Evolutionary conservation across 2,113 vertebrate genomes (phyloP), one percentile per base, ranked within the genome.

Genomic region (Forbesichthys agassizii): DNA sequence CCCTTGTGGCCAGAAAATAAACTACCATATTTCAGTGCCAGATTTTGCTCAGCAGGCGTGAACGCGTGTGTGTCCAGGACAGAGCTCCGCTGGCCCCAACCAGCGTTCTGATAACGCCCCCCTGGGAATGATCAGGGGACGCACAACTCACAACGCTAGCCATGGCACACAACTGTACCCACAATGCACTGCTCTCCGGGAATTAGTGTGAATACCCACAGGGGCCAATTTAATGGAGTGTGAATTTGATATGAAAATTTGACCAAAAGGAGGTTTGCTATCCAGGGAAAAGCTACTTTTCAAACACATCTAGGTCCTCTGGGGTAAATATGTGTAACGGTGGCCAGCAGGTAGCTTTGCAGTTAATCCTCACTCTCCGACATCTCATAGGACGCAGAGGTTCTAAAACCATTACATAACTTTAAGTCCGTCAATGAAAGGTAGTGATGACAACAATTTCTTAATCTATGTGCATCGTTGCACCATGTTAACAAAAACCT

Each of bases 211-310:
- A 88, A 88, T 81, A 70, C 90, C 92, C 91, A 81, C 57, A 87
- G 91, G 91, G 88, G 86, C 87, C 89, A 92, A 92, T 91, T 92
- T 93, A 91, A 86, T 75, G 82, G 73, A 60, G 81, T 83, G 80
- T 82, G 83, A 88, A 89, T 89, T 90, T 83, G 80, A 87, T 84
- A 90, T 79, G 79, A 90, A 90, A 84, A 85, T 86, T 84, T 80
- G 61, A 64, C 46, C 66, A 48, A 78, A 81, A 49, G 59, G 5
- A 66, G 52, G 48, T 51, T 48, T 27, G 65, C 53, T 70, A 9
- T 36, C 66, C 42, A 57, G 16, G 51, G 33, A n/a, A 13, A 64
- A 52, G 55, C 64, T 53, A 36, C 64, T 65, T 80, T 72, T 65
- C 16, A 69, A 49, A 65, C 65, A 87, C 78, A 78, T 85, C 78